These are phyloP conservation scores for Seriola quinqueradiata DNA, from an alignment of 2,113 vertebrate genomes.

Conservation along the genomic window DNA sequence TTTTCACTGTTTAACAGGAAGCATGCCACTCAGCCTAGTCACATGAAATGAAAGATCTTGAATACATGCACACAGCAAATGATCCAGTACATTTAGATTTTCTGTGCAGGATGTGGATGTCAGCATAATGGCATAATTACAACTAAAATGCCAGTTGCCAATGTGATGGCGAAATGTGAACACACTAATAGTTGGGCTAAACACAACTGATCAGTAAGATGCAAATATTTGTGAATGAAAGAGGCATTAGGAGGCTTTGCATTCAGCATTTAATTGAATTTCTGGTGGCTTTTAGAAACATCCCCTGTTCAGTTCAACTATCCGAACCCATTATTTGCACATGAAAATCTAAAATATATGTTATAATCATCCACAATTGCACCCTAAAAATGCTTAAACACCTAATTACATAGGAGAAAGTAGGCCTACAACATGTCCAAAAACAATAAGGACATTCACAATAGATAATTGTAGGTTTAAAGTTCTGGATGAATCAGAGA, in stretches of 20 bases:
- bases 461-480: not conserved
- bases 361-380: not conserved
- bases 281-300: not conserved
- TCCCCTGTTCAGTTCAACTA: not conserved
- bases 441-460: not conserved
- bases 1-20: slow-evolving; percentile 37
- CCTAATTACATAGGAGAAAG: not conserved
- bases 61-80: slow-evolving; percentile 26
- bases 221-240: not conserved
- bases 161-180: not conserved
- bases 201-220: not conserved
- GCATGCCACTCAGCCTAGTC: slow-evolving; percentile 16
- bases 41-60: slow-evolving; percentile 33
- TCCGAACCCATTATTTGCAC: not conserved
- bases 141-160: not conserved
- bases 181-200: not conserved
- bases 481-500: not conserved
- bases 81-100: slow-evolving; percentile 1
- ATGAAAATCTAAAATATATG: not conserved
- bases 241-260: not conserved
- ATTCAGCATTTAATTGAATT: not conserved
- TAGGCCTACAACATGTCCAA: not conserved
- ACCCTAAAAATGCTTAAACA: not conserved
- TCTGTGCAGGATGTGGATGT: not conserved
- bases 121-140: slow-evolving; percentile 11